These are phyloP conservation scores for Coregonus ussuriensis DNA, from an alignment of 2,797 vertebrate species.

Conservation along the genomic window DNA sequence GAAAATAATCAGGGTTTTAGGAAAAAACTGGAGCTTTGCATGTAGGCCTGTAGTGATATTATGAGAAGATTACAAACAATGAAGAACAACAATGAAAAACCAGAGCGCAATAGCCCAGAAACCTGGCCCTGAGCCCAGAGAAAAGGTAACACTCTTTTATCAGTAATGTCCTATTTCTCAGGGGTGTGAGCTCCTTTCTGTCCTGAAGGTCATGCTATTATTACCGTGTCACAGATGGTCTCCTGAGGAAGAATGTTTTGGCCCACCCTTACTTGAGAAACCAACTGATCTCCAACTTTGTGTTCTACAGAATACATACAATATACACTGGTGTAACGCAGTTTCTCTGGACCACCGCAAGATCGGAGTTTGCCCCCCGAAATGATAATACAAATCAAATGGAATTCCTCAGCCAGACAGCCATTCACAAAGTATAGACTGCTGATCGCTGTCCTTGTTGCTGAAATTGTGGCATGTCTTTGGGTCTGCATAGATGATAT, in stretches of 20 bases:
- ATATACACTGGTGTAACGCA: too few species aligned
- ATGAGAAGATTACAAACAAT: conserved; percentile 14
- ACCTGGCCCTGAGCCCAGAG: not conserved
- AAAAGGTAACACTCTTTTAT: not conserved
- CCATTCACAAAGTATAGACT: too few species aligned
- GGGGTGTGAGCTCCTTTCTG: not conserved
- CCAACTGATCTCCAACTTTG: not conserved
- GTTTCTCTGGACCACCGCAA: too few species aligned
- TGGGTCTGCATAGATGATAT: too few species aligned
- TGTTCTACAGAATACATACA: not conserved
- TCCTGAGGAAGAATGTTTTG: not conserved
- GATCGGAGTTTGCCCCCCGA: too few species aligned
- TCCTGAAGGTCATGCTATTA: not conserved
- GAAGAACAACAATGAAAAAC: not conserved
- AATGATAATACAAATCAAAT: too few species aligned
- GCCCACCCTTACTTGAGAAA: not conserved
- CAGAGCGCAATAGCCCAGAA: not conserved
- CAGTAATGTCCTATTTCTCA: not conserved
- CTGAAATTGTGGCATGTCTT: too few species aligned
- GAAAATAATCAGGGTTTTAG: not conserved
- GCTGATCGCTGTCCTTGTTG: too few species aligned
- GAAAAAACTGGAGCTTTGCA: conserved; percentile 39
- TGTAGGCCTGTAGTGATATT: not conserved
- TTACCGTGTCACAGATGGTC: not conserved
- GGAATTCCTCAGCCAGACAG: too few species aligned